Base-by-base conservation (phyloP, 2,888 invertebrate genomes). In the Spicauda simplicius region DNA sequence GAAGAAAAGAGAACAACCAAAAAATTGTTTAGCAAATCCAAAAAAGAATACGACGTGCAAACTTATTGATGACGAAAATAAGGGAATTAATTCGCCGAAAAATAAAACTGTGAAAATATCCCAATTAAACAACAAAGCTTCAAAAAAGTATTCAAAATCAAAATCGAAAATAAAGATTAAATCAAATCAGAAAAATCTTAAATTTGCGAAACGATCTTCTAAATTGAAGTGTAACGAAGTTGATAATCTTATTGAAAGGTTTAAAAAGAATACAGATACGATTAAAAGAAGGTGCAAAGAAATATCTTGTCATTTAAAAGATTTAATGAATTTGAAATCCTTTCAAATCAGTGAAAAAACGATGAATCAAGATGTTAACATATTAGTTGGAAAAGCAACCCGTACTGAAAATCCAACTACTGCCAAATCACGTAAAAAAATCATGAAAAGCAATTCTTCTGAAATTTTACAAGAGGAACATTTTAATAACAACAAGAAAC, bases 251-350 rank as follows among this genome's bases (percentile, higher is more conserved):
- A 68, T 74, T 41, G 70, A 63, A 30, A 77, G 75, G 67, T 81
- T 81, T 71, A 64, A 76, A 61, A 70, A 75, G 48, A 69, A 73
- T 68, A 77, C 76, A 4, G 73, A 74, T 14, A 73, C 72, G 30
- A 71, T 81, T 2, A 74, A 77, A 71, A 72, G 70, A 59, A 78
- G 76, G 70, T 79, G 78, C 71, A 73, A 74, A 61, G 12, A 66
- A 54, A 10, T 73, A 11, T 66, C 54, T 2, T n/a, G n/a, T n/a
- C 7, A 33, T 6, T 10, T 33, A 33, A 33, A 33, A 33, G 25
- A 60, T 48, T 25, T 66, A 55, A 54, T 18, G 5, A 18, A 55
- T 11, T 30, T 58, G 14, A 5, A 58, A 55, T n/a, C 33, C 33
- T 33, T 1, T 20, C 8, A 18, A 48, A 18, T 19, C n/a, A 33